Percentiles rank a stretch among this genome's conserved stretches.
Conservation (phyloP, 2,797 vertebrate species). For the Lemur catta region DNA sequence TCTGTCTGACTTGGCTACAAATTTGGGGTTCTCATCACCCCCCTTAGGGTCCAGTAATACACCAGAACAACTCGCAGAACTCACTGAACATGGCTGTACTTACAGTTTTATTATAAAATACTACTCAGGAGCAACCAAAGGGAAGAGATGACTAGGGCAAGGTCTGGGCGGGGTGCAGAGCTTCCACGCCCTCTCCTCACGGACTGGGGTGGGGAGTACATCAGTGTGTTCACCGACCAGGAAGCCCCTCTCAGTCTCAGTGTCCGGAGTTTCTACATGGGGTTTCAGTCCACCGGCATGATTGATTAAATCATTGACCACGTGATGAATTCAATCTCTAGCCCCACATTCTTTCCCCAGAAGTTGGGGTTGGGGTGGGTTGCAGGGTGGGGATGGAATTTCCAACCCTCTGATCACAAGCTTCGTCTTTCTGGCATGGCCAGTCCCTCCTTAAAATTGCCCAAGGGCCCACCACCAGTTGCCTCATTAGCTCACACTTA, state of each 20-base stretch:
- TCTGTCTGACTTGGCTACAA: neutral
- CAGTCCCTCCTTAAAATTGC: neutral
- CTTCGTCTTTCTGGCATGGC: neutral
- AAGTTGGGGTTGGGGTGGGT: neutral
- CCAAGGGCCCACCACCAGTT: neutral
- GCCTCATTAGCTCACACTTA: neutral
- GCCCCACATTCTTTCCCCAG: neutral
- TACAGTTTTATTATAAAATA: neutral
- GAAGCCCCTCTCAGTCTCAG: neutral
- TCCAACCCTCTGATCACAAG: neutral
- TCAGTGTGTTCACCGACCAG: neutral
- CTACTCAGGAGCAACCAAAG: neutral
- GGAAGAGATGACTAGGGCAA: neutral
- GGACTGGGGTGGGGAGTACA: neutral
- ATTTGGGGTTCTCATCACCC: neutral
- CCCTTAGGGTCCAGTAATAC: neutral
- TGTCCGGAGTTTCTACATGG: neutral
- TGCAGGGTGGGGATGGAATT: neutral
- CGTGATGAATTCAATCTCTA: neutral
- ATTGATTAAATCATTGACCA: neutral
- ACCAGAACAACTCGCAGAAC: neutral
- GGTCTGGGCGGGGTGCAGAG: neutral
- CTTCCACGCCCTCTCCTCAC: neutral
- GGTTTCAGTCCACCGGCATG: neutral
- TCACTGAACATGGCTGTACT: neutral